Base-by-base conservation (phyloP, 1,140 invertebrate genomes). In the Drosophila rhopaloa region DNA sequence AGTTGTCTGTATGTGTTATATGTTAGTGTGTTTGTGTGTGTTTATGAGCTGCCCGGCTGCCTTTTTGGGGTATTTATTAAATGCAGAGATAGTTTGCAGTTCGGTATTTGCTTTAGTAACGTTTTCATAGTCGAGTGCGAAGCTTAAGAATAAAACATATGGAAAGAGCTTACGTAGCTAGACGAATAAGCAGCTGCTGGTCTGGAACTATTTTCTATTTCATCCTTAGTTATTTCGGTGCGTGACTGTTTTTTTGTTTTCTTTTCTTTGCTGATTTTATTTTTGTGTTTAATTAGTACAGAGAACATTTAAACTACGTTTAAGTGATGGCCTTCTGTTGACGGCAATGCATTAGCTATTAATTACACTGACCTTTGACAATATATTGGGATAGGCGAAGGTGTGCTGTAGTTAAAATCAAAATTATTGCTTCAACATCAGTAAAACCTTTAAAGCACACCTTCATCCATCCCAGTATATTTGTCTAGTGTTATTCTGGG, bases 161-260 rank as follows among this genome's bases (percentile, higher is more conserved):
- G 38, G 35, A 62, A 60, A 58, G 14, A 60, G 73, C 72, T 65
- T 81, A 81, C 59, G 14, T 81, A 78, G 61, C 65, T 81, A 77
- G 79, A 66, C 32, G 73, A 82, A 81, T 62, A 82, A 81, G 79
- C 79, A 78, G 73, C 57, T 65, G 44, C 41, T 59, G 32, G 68
- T 59, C 44, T 60, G 59, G 38, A 48, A 58, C 54, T 81, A 58
- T 76, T 51, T 81, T 63, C 51, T 57, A 55, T 66, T 65, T 74
- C 59, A n/a, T 56, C 13, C 48, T 81, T 59, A 56, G 51, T 53
- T 72, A 55, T 46, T 55, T 56, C 11, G 51, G 41, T 66, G 57
- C 43, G 24, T 56, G 44, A 44, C 19, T 66, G 38, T 11, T 14
- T 9, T 9, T 35, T 8, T 37, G 2, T 48, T 29, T 29, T 16